A percentile compares a stretch with the other conserved stretches of the same genome.
phyloP scores from a whole-genome alignment of 37 sponge, comb jelly and placozoan genomes.

The Aphrocallistes beatrix region DNA sequence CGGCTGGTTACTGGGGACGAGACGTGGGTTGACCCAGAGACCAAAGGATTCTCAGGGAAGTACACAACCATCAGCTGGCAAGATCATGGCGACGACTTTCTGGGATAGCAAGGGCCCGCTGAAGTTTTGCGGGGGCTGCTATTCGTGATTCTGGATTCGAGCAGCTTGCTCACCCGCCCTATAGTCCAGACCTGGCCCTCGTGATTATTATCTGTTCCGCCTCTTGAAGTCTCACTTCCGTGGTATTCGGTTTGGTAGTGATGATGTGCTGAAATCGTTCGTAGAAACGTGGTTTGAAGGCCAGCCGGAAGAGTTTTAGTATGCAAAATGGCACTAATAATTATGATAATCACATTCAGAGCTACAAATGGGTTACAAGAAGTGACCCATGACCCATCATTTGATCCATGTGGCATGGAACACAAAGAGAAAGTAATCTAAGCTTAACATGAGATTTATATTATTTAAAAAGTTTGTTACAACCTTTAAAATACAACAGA shows the following conservation, averaged over 20 bases:
- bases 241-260: constrained; percentile 7
- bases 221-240: neutral
- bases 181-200: constrained; percentile 8
- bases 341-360: too few species aligned
- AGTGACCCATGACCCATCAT: too few species aligned
- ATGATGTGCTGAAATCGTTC: neutral
- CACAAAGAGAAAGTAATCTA: too few species aligned
- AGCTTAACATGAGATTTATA: too few species aligned
- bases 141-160: neutral
- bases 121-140: neutral
- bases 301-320: neutral
- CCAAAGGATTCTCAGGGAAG: neutral
- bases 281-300: constrained; percentile 9
- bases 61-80: neutral
- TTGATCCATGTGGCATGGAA: too few species aligned
- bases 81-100: neutral
- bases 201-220: neutral
- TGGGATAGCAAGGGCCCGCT: neutral
- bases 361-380: too few species aligned
- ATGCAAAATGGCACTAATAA: too few species aligned
- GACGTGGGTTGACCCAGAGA: neutral
- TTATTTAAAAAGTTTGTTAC: too few species aligned
- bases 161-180: constrained; percentile 16
- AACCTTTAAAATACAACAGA: too few species aligned
- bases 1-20: neutral